Conservation (phyloP, 2,888 invertebrate species). For the Drosophila atroscutellata region DNA sequence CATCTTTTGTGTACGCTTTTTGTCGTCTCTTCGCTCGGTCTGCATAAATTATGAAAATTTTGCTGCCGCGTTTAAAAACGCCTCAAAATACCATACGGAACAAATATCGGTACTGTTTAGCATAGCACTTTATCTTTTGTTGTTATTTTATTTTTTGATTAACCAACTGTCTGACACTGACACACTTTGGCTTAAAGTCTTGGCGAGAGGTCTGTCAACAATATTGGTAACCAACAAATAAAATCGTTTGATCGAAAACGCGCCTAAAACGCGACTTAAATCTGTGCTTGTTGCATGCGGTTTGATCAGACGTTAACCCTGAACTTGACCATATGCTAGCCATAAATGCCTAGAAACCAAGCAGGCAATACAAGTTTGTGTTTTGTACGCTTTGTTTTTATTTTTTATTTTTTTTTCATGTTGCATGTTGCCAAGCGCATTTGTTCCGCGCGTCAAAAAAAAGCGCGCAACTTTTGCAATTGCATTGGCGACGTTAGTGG, state of each 20-base stretch:
- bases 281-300: slow-evolving; percentile 25
- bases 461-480: slow-evolving; percentile 32
- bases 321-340: slow-evolving; percentile 65
- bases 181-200: slow-evolving; percentile 57
- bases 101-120: slow-evolving; percentile 55
- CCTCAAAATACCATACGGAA: slow-evolving; percentile 42
- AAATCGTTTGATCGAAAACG: slow-evolving; percentile 15
- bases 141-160: slow-evolving; percentile 38
- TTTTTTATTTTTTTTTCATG: background rate
- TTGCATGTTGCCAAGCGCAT: slow-evolving; percentile 21
- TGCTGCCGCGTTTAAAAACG: slow-evolving; percentile 35
- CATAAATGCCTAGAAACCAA: slow-evolving; percentile 41
- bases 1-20: slow-evolving; percentile 34
- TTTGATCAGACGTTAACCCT: slow-evolving; percentile 43
- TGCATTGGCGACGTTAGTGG: slow-evolving; percentile 22
- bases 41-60: slow-evolving; percentile 62
- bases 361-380: slow-evolving; percentile 37
- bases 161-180: slow-evolving; percentile 63
- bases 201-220: slow-evolving; percentile 36
- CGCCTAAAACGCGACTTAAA: slow-evolving; percentile 23
- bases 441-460: slow-evolving; percentile 21
- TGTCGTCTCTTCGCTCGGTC: slow-evolving; percentile 27
- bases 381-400: background rate
- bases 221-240: background rate
- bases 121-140: slow-evolving; percentile 68